These are phyloP conservation scores for Chlamydotis undulata DNA, from an alignment of 2,113 vertebrate genomes.

Conservation along the genomic window DNA sequence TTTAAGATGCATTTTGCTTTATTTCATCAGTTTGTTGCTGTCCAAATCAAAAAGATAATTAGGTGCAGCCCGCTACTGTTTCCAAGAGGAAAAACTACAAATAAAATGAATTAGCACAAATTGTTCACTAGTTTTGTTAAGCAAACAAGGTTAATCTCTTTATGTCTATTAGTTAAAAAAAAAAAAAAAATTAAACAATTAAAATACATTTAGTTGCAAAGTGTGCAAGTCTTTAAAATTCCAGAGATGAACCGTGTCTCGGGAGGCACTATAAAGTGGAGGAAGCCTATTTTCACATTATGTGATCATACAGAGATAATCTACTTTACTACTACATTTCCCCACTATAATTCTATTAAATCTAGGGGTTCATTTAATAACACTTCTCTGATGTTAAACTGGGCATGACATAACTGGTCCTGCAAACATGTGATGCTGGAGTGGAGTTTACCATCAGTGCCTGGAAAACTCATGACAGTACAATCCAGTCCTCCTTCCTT, in stretches of 20 bases:
- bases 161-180: not conserved
- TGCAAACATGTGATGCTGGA: not conserved
- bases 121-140: not conserved
- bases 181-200: not conserved
- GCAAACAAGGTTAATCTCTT: not conserved
- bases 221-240: not conserved
- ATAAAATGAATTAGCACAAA: slow-evolving; percentile 13
- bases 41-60: not conserved
- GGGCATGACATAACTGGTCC: not conserved
- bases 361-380: slow-evolving; percentile 58
- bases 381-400: slow-evolving; percentile 64
- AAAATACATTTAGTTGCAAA: not conserved
- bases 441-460: not conserved
- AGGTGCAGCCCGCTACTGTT: not conserved
- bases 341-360: slow-evolving; percentile 18
- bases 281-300: slow-evolving; percentile 6
- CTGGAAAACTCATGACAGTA: not conserved
- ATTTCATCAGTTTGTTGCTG: not conserved
- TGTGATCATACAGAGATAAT: slow-evolving; percentile 35
- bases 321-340: slow-evolving; percentile 27
- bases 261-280: not conserved
- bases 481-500: not conserved
- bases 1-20: not conserved
- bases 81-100: not conserved
- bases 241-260: not conserved